A percentile compares a stretch with the other conserved stretches of the same genome.
These are phyloP conservation scores for Felis catus DNA, from an alignment of 2,113 vertebrate genomes.

Conservation along the genomic window DNA sequence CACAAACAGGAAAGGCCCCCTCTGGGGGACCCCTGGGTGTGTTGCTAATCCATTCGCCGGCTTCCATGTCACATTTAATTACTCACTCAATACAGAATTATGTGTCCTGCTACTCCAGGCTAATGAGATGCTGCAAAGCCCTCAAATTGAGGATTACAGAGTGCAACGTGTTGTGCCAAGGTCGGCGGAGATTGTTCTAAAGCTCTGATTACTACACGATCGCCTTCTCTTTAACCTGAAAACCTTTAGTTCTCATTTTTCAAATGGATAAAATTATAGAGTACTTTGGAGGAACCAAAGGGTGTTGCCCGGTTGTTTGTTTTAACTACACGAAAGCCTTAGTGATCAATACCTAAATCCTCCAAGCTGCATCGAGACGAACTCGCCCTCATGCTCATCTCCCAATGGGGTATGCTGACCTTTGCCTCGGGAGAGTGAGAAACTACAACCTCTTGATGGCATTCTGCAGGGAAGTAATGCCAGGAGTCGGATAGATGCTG, in stretches of 20 bases:
- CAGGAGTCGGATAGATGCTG: background rate
- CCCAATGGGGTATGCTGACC: constrained; percentile 4
- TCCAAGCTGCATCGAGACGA: background rate
- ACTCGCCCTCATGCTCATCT: background rate
- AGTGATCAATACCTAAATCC: constrained; percentile 63
- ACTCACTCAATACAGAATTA: constrained; percentile 80
- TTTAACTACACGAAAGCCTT: constrained; percentile 46
- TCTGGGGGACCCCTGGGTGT: constrained; percentile 67
- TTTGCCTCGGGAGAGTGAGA: constrained; percentile 43
- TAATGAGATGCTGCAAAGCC: constrained; percentile 80
- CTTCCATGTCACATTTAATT: constrained; percentile 85
- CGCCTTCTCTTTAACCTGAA: constrained; percentile 65
- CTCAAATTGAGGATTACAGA: constrained; percentile 81
- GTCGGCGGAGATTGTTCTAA: constrained; percentile 62
- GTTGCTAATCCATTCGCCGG: constrained; percentile 79
- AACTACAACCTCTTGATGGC: background rate
- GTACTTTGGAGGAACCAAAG: constrained; percentile 1
- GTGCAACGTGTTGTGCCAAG: constrained; percentile 55
- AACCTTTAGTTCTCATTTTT: constrained; percentile 47
- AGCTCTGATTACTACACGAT: constrained; percentile 40
- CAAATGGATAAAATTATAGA: background rate
- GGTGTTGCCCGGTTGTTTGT: constrained; percentile 20
- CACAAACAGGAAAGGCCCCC: constrained; percentile 62
- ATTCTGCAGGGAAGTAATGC: background rate
- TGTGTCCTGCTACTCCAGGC: constrained; percentile 78